phyloP scores from a whole-genome alignment of 2,888 invertebrate genomes.

The Archips crataeganus region DNA sequence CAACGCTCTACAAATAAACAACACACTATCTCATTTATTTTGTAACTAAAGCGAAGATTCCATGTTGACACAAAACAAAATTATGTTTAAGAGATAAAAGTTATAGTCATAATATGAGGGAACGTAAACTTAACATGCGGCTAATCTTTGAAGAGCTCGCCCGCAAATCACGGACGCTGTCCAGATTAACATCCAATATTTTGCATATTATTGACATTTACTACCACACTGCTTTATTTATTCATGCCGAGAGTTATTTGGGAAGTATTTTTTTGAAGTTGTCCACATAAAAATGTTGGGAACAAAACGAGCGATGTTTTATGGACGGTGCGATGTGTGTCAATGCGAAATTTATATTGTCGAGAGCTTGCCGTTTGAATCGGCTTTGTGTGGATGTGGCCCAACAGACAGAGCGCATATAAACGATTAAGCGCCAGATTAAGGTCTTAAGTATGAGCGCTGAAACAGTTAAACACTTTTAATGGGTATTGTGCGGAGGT shows the following conservation, averaged over 20 bases:
- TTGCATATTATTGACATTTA: slow-evolving; percentile 86
- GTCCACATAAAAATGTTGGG: slow-evolving; percentile 81
- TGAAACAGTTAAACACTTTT: not conserved
- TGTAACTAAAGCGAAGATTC: slow-evolving; percentile 41
- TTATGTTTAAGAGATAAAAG: slow-evolving; percentile 40
- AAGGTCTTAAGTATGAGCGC: slow-evolving; percentile 2
- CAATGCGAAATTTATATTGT: slow-evolving; percentile 82
- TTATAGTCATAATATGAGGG: slow-evolving; percentile 38
- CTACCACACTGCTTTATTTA: slow-evolving; percentile 83
- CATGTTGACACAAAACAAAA: slow-evolving; percentile 40
- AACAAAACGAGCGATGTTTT: slow-evolving; percentile 80
- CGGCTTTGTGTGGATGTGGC: slow-evolving; percentile 61
- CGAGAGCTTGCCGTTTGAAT: slow-evolving; percentile 69
- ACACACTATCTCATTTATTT: slow-evolving; percentile 30
- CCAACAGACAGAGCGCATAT: not conserved
- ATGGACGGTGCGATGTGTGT: slow-evolving; percentile 79
- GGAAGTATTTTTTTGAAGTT: slow-evolving; percentile 80
- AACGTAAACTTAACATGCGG: slow-evolving; percentile 51
- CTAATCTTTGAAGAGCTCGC: slow-evolving; percentile 76
- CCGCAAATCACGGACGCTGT: slow-evolving; percentile 80
- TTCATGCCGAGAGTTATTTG: slow-evolving; percentile 79
- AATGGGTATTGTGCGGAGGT: slow-evolving; percentile 25
- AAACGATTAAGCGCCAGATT: slow-evolving; percentile 1
- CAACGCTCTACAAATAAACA: slow-evolving; percentile 14
- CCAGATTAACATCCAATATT: slow-evolving; percentile 83